A percentile compares a stretch with the other conserved stretches of the same genome.
Conservation (phyloP, 2,888 invertebrate genomes). For the Ctena decussata region DNA sequence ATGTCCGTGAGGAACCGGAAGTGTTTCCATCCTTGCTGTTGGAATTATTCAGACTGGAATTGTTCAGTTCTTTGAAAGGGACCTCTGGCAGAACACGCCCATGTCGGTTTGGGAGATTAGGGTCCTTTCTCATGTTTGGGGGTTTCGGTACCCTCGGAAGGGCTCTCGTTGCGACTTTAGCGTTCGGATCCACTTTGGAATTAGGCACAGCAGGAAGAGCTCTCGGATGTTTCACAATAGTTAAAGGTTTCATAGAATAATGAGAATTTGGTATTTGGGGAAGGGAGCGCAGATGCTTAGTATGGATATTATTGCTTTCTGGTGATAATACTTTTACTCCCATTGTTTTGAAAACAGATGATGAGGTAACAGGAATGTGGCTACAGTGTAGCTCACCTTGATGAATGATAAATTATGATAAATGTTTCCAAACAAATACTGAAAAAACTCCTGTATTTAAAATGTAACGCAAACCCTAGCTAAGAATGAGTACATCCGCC, state of each 20-base stretch:
- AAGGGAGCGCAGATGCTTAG: slow-evolving; percentile 50
- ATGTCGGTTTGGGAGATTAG: slow-evolving; percentile 21
- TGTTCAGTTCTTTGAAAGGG: slow-evolving; percentile 47
- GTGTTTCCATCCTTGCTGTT: slow-evolving; percentile 46
- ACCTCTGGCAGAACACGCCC: slow-evolving; percentile 53
- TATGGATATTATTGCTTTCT: slow-evolving; percentile 37
- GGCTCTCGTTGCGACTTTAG: slow-evolving; percentile 52
- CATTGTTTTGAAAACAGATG: slow-evolving; percentile 28
- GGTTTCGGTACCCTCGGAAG: slow-evolving; percentile 65
- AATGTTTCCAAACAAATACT: background rate
- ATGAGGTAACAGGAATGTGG: background rate
- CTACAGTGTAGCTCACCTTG: background rate
- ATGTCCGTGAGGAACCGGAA: slow-evolving; percentile 54
- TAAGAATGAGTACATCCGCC: slow-evolving; percentile 42
- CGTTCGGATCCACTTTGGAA: slow-evolving; percentile 52
- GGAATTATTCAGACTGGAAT: slow-evolving; percentile 1
- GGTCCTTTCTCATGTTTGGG: slow-evolving; percentile 49
- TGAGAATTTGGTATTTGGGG: slow-evolving; percentile 56
- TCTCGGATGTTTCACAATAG: slow-evolving; percentile 55
- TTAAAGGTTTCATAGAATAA: slow-evolving; percentile 63
- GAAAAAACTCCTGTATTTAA: background rate
- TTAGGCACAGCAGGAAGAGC: slow-evolving; percentile 61
- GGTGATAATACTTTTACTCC: slow-evolving; percentile 59
- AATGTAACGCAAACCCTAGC: background rate
- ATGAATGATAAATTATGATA: background rate